These are phyloP conservation scores for Tyrannus savana DNA, from an alignment of 2,113 vertebrate species.

Conservation along the genomic window DNA sequence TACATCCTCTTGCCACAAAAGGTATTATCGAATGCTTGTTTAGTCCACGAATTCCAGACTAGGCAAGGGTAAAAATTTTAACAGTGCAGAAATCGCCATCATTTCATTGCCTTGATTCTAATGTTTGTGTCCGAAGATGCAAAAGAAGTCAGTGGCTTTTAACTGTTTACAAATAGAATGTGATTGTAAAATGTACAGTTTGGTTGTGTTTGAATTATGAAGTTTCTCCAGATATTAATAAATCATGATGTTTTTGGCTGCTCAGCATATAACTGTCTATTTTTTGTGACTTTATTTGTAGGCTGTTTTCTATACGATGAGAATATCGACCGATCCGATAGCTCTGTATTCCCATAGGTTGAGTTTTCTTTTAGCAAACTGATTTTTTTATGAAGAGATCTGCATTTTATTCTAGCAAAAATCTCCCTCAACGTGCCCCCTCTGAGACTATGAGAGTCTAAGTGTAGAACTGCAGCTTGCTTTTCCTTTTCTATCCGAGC, in stretches of 20 bases:
- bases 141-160: conserved; percentile 99
- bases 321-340: conserved; percentile 34
- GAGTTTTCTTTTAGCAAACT: conserved; percentile 61
- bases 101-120: conserved; percentile 99
- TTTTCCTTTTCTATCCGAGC: conserved; percentile 71
- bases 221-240: conserved; percentile 90
- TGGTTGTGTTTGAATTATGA: conserved; percentile 90
- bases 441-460: conserved; percentile 62
- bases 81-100: conserved; percentile 94
- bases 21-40: conserved; percentile 83
- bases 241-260: conserved; percentile 88
- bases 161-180: conserved; percentile 99
- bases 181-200: conserved; percentile 99
- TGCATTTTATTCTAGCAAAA: conserved; percentile 71
- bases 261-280: conserved; percentile 81
- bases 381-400: conserved; percentile 61
- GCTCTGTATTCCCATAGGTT: conserved; percentile 63
- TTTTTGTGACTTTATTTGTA: conserved; percentile 78
- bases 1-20: conserved; percentile 88
- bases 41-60: conserved; percentile 73
- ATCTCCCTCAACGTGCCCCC: conserved; percentile 47
- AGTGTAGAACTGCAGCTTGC: conserved; percentile 71
- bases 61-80: conserved; percentile 84
- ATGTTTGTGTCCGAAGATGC: conserved; percentile 96
- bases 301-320: conserved; percentile 74